These are phyloP conservation scores for Otus sunia DNA, from an alignment of 2,113 vertebrate species.

Conservation along the genomic window DNA sequence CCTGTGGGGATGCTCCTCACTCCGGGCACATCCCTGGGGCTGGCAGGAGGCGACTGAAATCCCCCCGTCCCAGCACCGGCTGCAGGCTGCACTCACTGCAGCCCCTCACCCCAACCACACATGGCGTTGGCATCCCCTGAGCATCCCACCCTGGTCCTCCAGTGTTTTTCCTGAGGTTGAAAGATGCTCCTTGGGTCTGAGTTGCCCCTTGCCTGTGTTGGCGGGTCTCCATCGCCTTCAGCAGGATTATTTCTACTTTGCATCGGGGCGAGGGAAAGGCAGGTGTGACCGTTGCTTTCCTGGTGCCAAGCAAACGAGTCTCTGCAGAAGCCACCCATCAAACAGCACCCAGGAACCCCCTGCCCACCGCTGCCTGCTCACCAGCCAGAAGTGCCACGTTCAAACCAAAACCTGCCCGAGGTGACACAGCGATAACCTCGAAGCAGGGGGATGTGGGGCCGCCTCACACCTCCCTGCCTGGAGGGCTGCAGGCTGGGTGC, in stretches of 20 bases:
- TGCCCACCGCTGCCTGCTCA: neutral
- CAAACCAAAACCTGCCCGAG: neutral
- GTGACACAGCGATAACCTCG: neutral
- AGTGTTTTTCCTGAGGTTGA: neutral
- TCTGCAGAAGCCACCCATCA: neutral
- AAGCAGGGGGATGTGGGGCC: neutral
- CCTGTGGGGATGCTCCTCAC: neutral
- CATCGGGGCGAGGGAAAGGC: neutral
- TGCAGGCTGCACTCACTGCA: neutral
- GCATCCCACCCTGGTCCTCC: neutral
- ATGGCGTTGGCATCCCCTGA: neutral
- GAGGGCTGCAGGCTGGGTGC: neutral
- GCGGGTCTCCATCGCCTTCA: neutral
- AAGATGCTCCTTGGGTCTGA: neutral
- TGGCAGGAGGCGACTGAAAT: neutral
- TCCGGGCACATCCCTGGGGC: neutral
- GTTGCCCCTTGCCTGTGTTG: accelerated
- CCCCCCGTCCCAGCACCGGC: neutral
- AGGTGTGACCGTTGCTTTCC: neutral
- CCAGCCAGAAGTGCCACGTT: accelerated
- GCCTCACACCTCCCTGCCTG: accelerated
- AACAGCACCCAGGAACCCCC: neutral
- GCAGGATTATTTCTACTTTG: neutral
- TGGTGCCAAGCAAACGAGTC: accelerated
- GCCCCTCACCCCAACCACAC: accelerated